Evolutionary conservation across 2,797 vertebrate species (phyloP).

Genomic region (Cynodonichthys magdalenae): DNA sequence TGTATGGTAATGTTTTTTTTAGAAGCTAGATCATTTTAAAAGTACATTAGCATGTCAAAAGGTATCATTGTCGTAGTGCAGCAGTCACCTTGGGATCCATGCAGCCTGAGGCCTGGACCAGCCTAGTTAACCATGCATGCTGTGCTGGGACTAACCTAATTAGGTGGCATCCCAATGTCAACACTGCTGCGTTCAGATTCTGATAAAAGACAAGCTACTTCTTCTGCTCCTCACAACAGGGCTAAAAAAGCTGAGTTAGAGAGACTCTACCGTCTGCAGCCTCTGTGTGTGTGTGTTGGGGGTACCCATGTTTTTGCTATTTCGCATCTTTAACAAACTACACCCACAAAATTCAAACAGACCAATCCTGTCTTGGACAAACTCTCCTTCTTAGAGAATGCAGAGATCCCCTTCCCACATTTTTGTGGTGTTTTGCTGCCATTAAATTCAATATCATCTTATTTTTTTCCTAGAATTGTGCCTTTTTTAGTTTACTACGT

Average conservation of each 20-base stretch:
- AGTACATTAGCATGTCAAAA: slow-evolving; percentile 43
- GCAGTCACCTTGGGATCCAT: slow-evolving; percentile 74
- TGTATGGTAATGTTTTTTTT: slow-evolving; percentile 42
- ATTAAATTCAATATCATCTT: too few species aligned
- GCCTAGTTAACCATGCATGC: slow-evolving; percentile 76
- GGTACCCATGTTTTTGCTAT: too few species aligned
- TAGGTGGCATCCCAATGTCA: slow-evolving; percentile 80
- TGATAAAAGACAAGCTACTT: slow-evolving; percentile 71
- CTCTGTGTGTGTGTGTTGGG: slow-evolving; percentile 38
- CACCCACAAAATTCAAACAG: too few species aligned
- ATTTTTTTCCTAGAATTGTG: too few species aligned
- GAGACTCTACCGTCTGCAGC: slow-evolving; percentile 68
- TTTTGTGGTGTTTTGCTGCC: too few species aligned
- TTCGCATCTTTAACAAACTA: too few species aligned
- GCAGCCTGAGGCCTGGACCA: slow-evolving; percentile 72
- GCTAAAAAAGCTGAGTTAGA: slow-evolving; percentile 59
- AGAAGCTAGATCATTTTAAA: slow-evolving; percentile 48
- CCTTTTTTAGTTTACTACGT: too few species aligned
- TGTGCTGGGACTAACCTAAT: slow-evolving; percentile 76
- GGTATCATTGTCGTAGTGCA: slow-evolving; percentile 52
- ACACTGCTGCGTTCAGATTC: slow-evolving; percentile 69
- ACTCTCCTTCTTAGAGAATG: too few species aligned
- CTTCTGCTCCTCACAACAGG: slow-evolving; percentile 63
- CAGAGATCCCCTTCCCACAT: too few species aligned
- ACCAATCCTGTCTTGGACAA: too few species aligned